Evolutionary conservation across 2,113 vertebrate genomes (phyloP).

Genomic region (Actinemys pallida): DNA sequence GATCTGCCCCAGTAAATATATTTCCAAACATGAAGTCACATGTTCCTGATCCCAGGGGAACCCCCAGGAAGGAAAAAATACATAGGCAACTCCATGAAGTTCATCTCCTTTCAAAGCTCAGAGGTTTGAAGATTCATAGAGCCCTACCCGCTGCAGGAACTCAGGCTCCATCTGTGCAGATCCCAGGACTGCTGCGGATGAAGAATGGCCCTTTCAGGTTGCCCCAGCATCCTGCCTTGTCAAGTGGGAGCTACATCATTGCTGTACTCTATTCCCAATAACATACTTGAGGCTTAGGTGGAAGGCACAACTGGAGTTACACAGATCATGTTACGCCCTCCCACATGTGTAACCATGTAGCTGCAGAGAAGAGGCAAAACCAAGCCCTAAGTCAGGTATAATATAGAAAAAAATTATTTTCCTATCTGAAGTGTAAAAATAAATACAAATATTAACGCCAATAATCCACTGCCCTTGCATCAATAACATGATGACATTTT

Average conservation of each 20-base stretch:
- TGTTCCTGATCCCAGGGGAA: background rate
- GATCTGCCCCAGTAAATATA: background rate
- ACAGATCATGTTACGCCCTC: background rate
- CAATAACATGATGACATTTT: conserved; percentile 60
- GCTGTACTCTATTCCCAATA: background rate
- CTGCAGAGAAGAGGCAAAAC: background rate
- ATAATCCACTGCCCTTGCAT: conserved; percentile 57
- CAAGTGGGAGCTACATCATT: fast-evolving
- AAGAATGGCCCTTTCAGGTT: background rate
- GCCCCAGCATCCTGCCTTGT: background rate
- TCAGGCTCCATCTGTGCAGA: background rate
- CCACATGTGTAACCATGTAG: background rate
- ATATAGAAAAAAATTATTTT: background rate
- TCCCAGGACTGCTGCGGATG: background rate
- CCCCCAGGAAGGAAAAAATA: background rate
- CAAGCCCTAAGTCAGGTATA: conserved; percentile 27
- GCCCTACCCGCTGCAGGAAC: background rate
- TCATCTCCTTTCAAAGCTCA: background rate
- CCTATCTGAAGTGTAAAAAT: conserved; percentile 18
- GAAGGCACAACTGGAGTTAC: background rate
- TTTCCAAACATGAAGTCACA: background rate
- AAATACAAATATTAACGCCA: conserved; percentile 57
- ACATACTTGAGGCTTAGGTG: fast-evolving
- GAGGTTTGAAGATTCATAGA: background rate
- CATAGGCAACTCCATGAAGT: background rate